These are phyloP conservation scores for Drepanosiphum platanoidis DNA, from an alignment of 2,888 invertebrate species.

Conservation along the genomic window DNA sequence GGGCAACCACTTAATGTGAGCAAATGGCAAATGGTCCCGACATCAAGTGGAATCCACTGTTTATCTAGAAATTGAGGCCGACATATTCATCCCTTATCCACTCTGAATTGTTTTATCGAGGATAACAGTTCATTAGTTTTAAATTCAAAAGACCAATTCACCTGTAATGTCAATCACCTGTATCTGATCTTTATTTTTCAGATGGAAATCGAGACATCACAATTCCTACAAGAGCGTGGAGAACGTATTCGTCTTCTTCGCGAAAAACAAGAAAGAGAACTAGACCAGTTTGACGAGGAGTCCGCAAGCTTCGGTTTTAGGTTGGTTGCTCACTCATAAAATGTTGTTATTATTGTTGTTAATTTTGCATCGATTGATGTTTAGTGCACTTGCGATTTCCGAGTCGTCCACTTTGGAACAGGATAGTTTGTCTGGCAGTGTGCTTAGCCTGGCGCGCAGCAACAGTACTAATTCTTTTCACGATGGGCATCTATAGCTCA, in stretches of 20 bases:
- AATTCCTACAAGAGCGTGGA: slow-evolving; percentile 90
- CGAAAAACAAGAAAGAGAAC: slow-evolving; percentile 88
- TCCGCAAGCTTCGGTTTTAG: slow-evolving; percentile 93
- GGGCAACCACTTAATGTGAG: no score
- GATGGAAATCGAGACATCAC: slow-evolving; percentile 93
- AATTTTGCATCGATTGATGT: no score
- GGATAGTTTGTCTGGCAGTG: slow-evolving; percentile 92
- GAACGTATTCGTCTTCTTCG: slow-evolving; percentile 89
- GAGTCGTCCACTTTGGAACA: slow-evolving; percentile 91
- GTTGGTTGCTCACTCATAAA: slow-evolving; percentile 69
- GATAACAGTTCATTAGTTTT: no score
- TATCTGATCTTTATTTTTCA: no score
- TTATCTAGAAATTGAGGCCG: no score
- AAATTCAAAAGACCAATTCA: no score
- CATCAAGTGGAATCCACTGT: no score
- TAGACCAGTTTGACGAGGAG: slow-evolving; percentile 94
- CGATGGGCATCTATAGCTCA: slow-evolving; percentile 77
- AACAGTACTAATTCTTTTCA: slow-evolving; percentile 93
- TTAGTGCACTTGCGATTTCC: slow-evolving; percentile 87
- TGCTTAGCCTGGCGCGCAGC: slow-evolving; percentile 94
- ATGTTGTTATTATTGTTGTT: no score
- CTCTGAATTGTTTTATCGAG: no score
- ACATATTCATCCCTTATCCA: no score
- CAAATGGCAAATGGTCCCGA: no score
- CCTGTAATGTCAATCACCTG: no score